Evolutionary conservation across 2,797 vertebrate genomes (phyloP), one percentile per base, ranked within the genome.

Genomic region (Alauda arvensis): DNA sequence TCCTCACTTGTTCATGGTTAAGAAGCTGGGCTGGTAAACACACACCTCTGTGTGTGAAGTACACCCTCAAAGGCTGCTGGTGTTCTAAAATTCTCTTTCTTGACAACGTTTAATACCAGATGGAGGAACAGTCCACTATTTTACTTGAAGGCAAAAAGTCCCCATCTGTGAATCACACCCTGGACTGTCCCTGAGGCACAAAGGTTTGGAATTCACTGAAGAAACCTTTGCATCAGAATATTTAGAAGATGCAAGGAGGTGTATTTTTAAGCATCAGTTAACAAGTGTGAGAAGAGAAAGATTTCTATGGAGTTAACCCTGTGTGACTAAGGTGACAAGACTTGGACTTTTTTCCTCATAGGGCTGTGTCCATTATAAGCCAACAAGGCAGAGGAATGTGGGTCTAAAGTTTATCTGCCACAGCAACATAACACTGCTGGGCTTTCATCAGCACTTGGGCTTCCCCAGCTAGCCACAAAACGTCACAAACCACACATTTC

Each of bases 391-490:
- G 53, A 9, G 28, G 9, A 8, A 10, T 11, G 16, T 46, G 18
- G 10, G 23, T 57, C 71, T 76, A 45, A 71, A 72, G 15, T 46
- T 65, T 37, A 37, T 34, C 52, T 77, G 33, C 45, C 63, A 57
- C 72, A 91, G 28, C 46, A 79, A 46, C 7, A 2, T 9, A 26
- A 52, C 8, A 21, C 7, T 77, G 16, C 53, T 15, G n/a, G 69
- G n/a, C 39, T 77, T 48, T 65, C 42, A 14, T 11, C 70, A 69
- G 48, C 20, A 40, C 10, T 40, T 31, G 71, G 76, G 48, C 79
- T 92, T 90, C 72, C 60, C 80, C 60, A 75, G 74, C 29, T n/a
- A 31, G 65, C 55, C 78, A 80, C 69, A 83, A 71, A 92, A 90
- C 11, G 40, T 49, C 77, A 74, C 55, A 43, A 39, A 90, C 24